A percentile compares a stretch with the other conserved stretches of the same genome.
Evolutionary conservation across 2,888 invertebrate species (phyloP).

Genomic region (Agonopterix arenella): DNA sequence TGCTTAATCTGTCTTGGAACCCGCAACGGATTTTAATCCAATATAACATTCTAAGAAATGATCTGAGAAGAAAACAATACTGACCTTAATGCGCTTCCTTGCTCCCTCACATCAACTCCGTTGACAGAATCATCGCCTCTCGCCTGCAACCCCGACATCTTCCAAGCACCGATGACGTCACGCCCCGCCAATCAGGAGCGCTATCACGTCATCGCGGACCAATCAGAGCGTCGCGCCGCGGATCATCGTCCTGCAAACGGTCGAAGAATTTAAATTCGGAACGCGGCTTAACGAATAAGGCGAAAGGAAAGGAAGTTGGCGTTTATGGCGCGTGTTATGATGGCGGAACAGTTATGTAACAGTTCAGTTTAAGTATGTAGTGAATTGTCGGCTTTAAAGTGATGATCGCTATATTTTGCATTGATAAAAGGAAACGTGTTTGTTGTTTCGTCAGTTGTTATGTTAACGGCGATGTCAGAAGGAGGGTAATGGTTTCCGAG

Average conservation of each 20-base stretch:
- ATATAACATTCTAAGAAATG: no score
- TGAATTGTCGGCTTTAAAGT: neutral
- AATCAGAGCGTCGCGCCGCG: conserved; percentile 16
- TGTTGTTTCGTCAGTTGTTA: no score
- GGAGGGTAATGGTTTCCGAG: no score
- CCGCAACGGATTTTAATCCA: no score
- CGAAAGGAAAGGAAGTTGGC: conserved; percentile 25
- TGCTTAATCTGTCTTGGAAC: no score
- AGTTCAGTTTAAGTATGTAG: conserved; percentile 11
- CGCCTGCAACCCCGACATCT: conserved; percentile 68
- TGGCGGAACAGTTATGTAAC: conserved; percentile 37
- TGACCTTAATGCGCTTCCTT: conserved; percentile 68
- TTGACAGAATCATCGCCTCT: conserved; percentile 61
- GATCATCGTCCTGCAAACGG: conserved; percentile 18
- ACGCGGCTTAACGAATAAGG: conserved; percentile 27
- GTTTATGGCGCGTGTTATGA: conserved; percentile 14
- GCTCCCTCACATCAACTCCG: conserved; percentile 68
- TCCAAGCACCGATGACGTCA: conserved; percentile 31
- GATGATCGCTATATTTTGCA: neutral
- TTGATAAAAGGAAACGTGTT: neutral
- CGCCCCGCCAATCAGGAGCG: conserved; percentile 40
- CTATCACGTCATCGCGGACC: conserved; percentile 38
- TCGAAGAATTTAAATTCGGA: conserved; percentile 31
- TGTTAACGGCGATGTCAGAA: no score
- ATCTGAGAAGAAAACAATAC: conserved; percentile 13